Evolutionary conservation across 1,140 invertebrate species (phyloP), one percentile per base, ranked within the genome.

Genomic region (Drosophila asahinai): DNA sequence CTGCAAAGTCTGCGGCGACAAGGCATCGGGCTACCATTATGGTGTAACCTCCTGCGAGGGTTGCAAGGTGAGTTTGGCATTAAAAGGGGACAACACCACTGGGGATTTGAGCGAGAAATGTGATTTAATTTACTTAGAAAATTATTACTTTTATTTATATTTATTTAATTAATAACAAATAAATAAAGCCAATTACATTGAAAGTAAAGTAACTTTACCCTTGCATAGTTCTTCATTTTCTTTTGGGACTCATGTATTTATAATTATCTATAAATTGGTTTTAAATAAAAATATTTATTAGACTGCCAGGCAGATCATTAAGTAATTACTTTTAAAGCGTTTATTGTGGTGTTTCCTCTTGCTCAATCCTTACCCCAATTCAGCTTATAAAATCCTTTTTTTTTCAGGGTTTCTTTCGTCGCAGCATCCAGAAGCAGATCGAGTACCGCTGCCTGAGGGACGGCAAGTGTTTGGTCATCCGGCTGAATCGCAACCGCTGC

Each of bases 1-100:
- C 40, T 99, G 99, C 93, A 96, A 98, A 86, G 99, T 99, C n/a
- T 99, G 99, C 94, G 99, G 98, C 33, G 99, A 99, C 94, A 99
- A 99, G 93, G 98, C 99, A 51, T 99, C 98, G 58, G 99, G 99
- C 30, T 99, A 99, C 94, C 99, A 99, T 94, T 99, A 99, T 95
- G 99, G 99, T 36, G 99, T 99, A 72, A 99, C 99, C 87, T 99
- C 98, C 62, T 99, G 99, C 94, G 99, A 99, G 94, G 99, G 99
- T 90, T 99, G 99, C 95, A 99, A 99, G 96, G 99, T 99, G 95
- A 95, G 95, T 94, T 80, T 7, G 2, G 1, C n/a, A 51, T 43
- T 27, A 27, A 2, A 8, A 42, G 12, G 2, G n/a, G 19, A 5
- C n/a, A 12, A 42, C 40, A 42, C 40, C 40, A 42, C 40, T 15